phyloP scores from a whole-genome alignment of 2,797 vertebrate species.

The Crax fasciolata region DNA sequence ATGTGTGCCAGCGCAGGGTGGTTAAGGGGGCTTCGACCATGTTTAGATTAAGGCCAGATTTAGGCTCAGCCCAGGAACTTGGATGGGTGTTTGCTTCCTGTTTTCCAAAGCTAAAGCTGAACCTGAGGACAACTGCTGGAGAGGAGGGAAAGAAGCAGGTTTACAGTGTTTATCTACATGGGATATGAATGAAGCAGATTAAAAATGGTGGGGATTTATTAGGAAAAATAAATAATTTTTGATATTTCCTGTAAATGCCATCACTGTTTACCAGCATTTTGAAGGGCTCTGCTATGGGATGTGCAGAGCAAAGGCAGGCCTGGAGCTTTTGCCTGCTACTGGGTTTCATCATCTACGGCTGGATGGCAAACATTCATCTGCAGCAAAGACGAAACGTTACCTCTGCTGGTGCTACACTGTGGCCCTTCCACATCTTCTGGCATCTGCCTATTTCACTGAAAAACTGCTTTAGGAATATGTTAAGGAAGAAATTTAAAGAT shows the following conservation, averaged over 20 bases:
- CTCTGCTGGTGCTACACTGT: not conserved
- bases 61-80: not conserved
- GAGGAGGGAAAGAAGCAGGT: not conserved
- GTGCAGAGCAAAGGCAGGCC: not conserved
- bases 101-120: conserved; percentile 30
- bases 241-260: not conserved
- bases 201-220: not conserved
- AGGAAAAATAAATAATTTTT: not conserved
- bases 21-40: conserved; percentile 6
- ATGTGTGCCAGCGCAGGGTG: not conserved
- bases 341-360: not conserved
- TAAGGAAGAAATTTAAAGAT: not conserved
- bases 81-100: not conserved
- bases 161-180: not conserved
- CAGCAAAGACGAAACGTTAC: not conserved
- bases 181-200: not conserved
- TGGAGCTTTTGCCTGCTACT: not conserved
- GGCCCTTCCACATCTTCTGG: not conserved
- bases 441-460: not conserved
- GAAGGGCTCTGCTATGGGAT: not conserved
- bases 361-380: not conserved
- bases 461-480: not conserved
- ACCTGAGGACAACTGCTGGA: not conserved
- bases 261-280: not conserved
- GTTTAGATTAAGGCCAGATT: conserved; percentile 55